These are phyloP conservation scores for Salvelinus alpinus DNA, from an alignment of 2,113 vertebrate genomes.

Conservation along the genomic window DNA sequence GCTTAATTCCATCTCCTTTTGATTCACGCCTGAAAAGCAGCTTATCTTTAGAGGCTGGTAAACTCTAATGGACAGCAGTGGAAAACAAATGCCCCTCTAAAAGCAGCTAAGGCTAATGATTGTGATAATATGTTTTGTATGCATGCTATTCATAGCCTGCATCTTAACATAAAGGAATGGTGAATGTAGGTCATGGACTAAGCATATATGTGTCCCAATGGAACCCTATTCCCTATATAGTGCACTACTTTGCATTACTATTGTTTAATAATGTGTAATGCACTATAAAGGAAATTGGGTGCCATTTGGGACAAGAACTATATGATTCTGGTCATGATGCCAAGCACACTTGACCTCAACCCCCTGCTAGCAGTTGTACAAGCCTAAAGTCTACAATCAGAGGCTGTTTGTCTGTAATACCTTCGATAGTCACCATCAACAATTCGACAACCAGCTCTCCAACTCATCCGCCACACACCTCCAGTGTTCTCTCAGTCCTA, in stretches of 20 bases:
- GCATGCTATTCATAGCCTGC: neutral
- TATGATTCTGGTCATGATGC: conserved; percentile 1
- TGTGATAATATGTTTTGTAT: conserved; percentile 11
- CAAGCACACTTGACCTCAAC: neutral
- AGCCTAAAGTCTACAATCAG: neutral
- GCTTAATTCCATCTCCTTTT: conserved; percentile 25
- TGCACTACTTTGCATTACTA: no score
- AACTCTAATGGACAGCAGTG: conserved; percentile 11
- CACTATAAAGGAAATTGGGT: no score
- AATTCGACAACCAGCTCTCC: neutral
- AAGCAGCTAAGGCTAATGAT: conserved; percentile 22
- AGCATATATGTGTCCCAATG: no score
- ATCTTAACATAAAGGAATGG: neutral
- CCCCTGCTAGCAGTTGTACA: neutral
- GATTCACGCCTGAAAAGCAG: conserved; percentile 27
- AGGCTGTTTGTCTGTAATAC: neutral
- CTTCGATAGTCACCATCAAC: neutral
- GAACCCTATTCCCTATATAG: no score
- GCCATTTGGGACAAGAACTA: neutral
- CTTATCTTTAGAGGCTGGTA: conserved; percentile 3
- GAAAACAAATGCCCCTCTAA: conserved; percentile 26
- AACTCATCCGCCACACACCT: neutral
- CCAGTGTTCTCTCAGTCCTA: neutral
- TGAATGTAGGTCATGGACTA: neutral
- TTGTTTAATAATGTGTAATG: no score